These are phyloP conservation scores for Semibalanus balanoides DNA, from an alignment of 1,140 invertebrate species.

Conservation along the genomic window DNA sequence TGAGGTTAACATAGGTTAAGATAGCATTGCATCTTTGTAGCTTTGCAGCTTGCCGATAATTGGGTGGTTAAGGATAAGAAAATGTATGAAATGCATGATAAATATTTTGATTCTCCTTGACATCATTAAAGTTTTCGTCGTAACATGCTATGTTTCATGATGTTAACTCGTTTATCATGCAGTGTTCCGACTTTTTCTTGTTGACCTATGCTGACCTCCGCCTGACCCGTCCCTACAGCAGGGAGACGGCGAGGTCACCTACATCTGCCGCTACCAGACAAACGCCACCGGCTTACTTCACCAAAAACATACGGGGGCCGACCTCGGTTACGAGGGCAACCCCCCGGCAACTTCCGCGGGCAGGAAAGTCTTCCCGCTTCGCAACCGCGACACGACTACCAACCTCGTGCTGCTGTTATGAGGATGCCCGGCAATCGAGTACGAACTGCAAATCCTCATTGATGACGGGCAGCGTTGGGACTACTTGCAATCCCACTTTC, in stretches of 20 bases:
- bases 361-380: conserved; percentile 23
- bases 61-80: too few relatives aligned
- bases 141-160: too few relatives aligned
- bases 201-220: too few relatives aligned
- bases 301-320: conserved; percentile 20
- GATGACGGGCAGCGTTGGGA: conserved; percentile 21
- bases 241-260: conserved; percentile 23
- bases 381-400: conserved; percentile 26
- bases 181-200: too few relatives aligned
- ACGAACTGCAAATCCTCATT: conserved; percentile 26
- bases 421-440: conserved; percentile 27
- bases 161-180: too few relatives aligned
- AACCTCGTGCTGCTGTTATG: conserved; percentile 28
- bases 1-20: too few relatives aligned
- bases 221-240: neutral
- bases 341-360: conserved; percentile 28
- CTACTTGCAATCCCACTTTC: conserved; percentile 29
- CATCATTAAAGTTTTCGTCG: too few relatives aligned
- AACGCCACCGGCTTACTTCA: conserved; percentile 21
- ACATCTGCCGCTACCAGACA: conserved; percentile 22
- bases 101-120: too few relatives aligned
- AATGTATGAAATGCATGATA: too few relatives aligned
- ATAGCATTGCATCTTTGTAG: too few relatives aligned
- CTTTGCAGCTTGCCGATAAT: too few relatives aligned
- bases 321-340: conserved; percentile 12